Percentiles rank a stretch among this genome's conserved stretches.
Conservation (phyloP, 2,113 vertebrate genomes). For the Xiphias gladius region DNA sequence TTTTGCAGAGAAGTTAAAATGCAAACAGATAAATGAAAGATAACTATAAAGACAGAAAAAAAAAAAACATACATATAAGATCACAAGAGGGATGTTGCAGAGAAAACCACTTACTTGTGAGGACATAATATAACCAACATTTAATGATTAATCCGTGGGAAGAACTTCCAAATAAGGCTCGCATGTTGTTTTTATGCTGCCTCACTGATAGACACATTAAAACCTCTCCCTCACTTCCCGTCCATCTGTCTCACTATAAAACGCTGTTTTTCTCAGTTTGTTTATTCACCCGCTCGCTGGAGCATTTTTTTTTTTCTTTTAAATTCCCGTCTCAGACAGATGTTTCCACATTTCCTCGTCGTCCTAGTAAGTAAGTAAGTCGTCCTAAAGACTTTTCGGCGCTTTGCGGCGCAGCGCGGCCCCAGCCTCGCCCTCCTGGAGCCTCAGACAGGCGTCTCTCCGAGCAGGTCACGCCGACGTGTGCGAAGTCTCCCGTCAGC, state of each 20-base stretch:
- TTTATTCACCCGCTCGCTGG: neutral
- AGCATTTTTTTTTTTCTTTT: neutral
- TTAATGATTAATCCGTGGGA: neutral
- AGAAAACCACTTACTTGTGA: neutral
- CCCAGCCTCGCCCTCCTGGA: neutral
- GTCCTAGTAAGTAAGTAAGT: too few species aligned
- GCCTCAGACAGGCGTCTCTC: neutral
- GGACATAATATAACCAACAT: too few species aligned
- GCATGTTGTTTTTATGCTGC: neutral
- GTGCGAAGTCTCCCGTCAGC: constrained; percentile 2
- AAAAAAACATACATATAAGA: too few species aligned
- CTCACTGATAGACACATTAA: neutral
- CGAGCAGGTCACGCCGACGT: constrained; percentile 27
- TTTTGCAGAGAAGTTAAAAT: too few species aligned
- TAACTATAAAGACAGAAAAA: too few species aligned
- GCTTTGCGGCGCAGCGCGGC: neutral
- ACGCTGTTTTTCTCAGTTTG: neutral
- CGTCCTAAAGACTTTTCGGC: neutral
- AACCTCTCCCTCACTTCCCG: neutral
- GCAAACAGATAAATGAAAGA: too few species aligned
- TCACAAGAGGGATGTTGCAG: neutral
- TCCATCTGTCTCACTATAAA: constrained; percentile 35
- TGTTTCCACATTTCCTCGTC: neutral
- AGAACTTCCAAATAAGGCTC: neutral
- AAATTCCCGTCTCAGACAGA: constrained; percentile 15